phyloP scores from a whole-genome alignment of 2,888 invertebrate species.

The Orchestes rusci region DNA sequence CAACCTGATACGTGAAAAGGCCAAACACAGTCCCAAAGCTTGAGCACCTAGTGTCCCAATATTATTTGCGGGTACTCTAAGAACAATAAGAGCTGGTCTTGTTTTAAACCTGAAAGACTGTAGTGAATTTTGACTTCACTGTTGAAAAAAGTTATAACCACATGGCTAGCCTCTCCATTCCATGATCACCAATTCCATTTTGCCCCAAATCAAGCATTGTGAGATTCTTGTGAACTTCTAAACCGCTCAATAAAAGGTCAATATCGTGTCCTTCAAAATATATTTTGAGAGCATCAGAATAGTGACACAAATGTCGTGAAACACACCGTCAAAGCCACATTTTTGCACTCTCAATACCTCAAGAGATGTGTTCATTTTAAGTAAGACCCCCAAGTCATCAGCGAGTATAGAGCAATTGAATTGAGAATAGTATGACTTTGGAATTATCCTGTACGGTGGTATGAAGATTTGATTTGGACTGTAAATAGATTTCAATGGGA shows the following conservation, averaged over 20 bases:
- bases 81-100: slow-evolving; percentile 44
- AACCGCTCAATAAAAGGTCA: slow-evolving; percentile 49
- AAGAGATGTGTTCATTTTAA: slow-evolving; percentile 41
- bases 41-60: slow-evolving; percentile 52
- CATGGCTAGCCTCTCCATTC: slow-evolving; percentile 48
- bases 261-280: slow-evolving; percentile 46
- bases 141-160: too few relatives aligned
- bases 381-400: slow-evolving; percentile 43
- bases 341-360: slow-evolving; percentile 54
- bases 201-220: slow-evolving; percentile 52
- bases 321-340: slow-evolving; percentile 47
- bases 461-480: too few relatives aligned
- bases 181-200: slow-evolving; percentile 55
- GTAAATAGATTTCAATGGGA: too few relatives aligned
- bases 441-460: slow-evolving; percentile 42
- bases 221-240: slow-evolving; percentile 48
- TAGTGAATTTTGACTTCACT: too few relatives aligned
- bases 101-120: slow-evolving; percentile 34
- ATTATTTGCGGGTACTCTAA: slow-evolving; percentile 52
- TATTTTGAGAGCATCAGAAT: not conserved
- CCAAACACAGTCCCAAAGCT: slow-evolving; percentile 46
- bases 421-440: slow-evolving; percentile 30
- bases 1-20: slow-evolving; percentile 51
- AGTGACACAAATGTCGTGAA: not conserved
- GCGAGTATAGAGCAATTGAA: slow-evolving; percentile 42